These are phyloP conservation scores for Cydia amplana DNA, from an alignment of 1,140 invertebrate species.

Conservation along the genomic window DNA sequence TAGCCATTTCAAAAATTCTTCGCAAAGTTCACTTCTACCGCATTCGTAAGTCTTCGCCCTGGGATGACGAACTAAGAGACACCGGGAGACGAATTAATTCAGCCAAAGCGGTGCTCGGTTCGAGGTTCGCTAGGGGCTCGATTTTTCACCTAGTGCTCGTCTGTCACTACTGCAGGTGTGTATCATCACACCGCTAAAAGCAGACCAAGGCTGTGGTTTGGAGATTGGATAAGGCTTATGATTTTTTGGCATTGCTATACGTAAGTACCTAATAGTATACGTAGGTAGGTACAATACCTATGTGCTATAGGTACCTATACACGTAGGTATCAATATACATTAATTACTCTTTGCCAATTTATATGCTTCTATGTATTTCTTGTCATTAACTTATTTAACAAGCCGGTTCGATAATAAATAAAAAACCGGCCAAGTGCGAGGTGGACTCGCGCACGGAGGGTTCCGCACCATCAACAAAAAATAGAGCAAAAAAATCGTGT, in stretches of 20 bases:
- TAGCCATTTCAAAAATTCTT: neutral
- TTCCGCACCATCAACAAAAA: too few relatives aligned
- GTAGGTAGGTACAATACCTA: too few relatives aligned
- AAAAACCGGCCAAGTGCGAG: too few relatives aligned
- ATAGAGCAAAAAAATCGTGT: too few relatives aligned
- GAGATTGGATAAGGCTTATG: constrained; percentile 48
- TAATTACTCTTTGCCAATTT: too few relatives aligned
- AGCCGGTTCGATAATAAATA: too few relatives aligned
- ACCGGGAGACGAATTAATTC: constrained; percentile 77
- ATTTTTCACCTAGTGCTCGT: constrained; percentile 72
- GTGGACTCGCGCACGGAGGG: too few relatives aligned
- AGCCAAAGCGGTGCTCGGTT: constrained; percentile 57
- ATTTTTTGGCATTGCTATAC: neutral
- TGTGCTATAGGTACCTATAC: too few relatives aligned
- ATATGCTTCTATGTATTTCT: too few relatives aligned
- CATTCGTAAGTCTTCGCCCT: constrained; percentile 40
- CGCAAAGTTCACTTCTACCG: constrained; percentile 37
- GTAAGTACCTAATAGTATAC: too few relatives aligned
- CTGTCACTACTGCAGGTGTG: constrained; percentile 71
- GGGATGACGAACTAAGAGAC: constrained; percentile 71
- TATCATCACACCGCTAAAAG: constrained; percentile 66
- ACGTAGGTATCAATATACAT: too few relatives aligned
- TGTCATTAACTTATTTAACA: too few relatives aligned
- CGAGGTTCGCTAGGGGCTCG: constrained; percentile 41
- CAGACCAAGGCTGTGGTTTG: constrained; percentile 36